phyloP scores from a whole-genome alignment of 2,113 vertebrate species.

The Heptranchias perlo region DNA sequence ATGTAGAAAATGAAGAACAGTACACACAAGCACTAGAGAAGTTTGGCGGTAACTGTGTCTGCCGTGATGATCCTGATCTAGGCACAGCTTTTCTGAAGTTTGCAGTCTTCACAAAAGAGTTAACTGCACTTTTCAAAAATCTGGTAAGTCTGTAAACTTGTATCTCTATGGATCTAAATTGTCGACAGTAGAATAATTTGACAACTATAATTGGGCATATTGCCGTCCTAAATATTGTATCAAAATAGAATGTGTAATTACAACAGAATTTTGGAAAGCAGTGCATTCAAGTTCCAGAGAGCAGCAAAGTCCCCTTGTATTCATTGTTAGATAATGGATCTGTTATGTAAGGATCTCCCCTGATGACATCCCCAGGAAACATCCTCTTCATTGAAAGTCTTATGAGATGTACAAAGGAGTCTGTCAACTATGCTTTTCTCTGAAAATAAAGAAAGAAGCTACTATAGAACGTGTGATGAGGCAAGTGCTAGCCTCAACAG shows the following conservation, averaged over 20 bases:
- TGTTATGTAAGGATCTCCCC: too few species aligned
- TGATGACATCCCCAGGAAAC: too few species aligned
- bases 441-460: too few species aligned
- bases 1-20: slow-evolving; percentile 97
- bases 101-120: slow-evolving; percentile 96
- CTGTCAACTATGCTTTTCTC: too few species aligned
- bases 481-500: neutral
- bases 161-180: neutral
- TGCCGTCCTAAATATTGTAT: neutral
- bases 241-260: neutral
- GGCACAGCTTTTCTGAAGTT: slow-evolving; percentile 97
- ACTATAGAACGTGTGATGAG: neutral
- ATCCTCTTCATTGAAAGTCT: too few species aligned
- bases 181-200: neutral
- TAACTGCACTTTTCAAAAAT: slow-evolving; percentile 98
- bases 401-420: too few species aligned
- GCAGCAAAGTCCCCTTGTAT: neutral
- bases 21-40: slow-evolving; percentile 97
- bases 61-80: slow-evolving; percentile 92
- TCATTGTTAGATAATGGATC: neutral
- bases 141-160: slow-evolving; percentile 64
- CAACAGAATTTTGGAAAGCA: too few species aligned
- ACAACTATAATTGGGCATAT: neutral
- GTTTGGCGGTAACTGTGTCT: slow-evolving; percentile 96
- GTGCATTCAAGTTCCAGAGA: too few species aligned